Evolutionary conservation across 2,888 invertebrate species (phyloP), one percentile per base, ranked within the genome.

Genomic region (Thyatira batis): DNA sequence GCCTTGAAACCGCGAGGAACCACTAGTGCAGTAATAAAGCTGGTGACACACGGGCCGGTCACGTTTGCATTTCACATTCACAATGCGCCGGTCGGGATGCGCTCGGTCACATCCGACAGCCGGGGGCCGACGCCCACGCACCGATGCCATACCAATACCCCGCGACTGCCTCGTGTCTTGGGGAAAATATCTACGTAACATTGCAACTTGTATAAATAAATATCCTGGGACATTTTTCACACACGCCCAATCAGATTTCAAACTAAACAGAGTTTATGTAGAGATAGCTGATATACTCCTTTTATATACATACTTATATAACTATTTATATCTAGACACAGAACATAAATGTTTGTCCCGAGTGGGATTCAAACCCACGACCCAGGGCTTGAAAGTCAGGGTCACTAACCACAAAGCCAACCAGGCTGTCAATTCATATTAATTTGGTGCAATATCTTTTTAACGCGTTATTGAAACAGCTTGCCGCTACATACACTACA

Each of bases 11-110:
- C 17, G 17, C 1, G 39, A 39, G 17, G 17, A 63, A 49, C 55
- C 51, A 65, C 66, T 69, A 75, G 65, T 67, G 65, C 65, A 71
- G 66, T 65, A 66, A 74, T 71, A 74, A 80, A 75, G 71, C 60
- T 58, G 60, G 57, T 55, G 61, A 66, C 68, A 72, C 72, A 76
- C 71, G 69, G 61, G 60, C 60, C 64, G 71, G 81, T 78, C 83
- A 81, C 82, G 82, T 78, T 78, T 73, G 71, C 73, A 75, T 77
- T 78, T 79, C 72, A 74, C 77, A 81, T 83, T 73, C 79, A 78
- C 74, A 73, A 79, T 78, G 67, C 61, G 60, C 71, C 61, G 69
- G 67, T 69, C 70, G 75, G 76, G 77, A 79, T 75, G 76, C 73
- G 61, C 57, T 55, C 69, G 67, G 64, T 65, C 67, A 79, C 77